These are phyloP conservation scores for Onychostoma macrolepis DNA, from an alignment of 2,113 vertebrate genomes.

Conservation along the genomic window DNA sequence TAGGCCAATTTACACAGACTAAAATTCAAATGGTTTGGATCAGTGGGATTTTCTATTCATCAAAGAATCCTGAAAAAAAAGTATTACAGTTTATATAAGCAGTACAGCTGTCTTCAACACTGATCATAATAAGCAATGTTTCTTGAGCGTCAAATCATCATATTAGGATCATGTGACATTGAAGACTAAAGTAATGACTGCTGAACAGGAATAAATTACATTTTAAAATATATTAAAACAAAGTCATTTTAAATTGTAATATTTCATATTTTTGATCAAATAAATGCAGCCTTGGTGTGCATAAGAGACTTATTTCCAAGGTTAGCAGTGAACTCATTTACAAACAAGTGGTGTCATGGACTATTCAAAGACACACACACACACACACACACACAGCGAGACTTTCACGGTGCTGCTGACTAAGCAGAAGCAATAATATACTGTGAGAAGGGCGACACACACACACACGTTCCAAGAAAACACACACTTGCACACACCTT, in stretches of 20 bases:
- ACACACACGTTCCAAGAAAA: background rate
- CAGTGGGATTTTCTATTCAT: background rate
- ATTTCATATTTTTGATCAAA: background rate
- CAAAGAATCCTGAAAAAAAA: background rate
- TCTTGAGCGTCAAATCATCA: background rate
- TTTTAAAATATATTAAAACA: background rate
- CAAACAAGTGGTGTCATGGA: background rate
- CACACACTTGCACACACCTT: background rate
- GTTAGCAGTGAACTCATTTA: background rate
- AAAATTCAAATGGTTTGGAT: background rate
- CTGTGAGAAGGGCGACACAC: conserved; percentile 16
- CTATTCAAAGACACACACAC: background rate
- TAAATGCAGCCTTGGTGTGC: background rate
- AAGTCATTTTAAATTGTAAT: background rate
- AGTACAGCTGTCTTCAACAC: background rate
- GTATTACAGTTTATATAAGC: background rate
- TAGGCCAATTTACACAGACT: too few relatives aligned
- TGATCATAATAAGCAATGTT: background rate
- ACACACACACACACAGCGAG: background rate
- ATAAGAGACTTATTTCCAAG: background rate
- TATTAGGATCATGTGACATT: background rate
- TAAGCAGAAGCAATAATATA: conserved; percentile 46
- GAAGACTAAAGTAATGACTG: too few relatives aligned
- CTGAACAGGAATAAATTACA: too few relatives aligned
- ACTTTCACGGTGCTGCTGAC: background rate